A percentile compares a stretch with the other conserved stretches of the same genome.
phyloP scores from a whole-genome alignment of 2,797 vertebrate species.

The Chaenodraco wilsoni region DNA sequence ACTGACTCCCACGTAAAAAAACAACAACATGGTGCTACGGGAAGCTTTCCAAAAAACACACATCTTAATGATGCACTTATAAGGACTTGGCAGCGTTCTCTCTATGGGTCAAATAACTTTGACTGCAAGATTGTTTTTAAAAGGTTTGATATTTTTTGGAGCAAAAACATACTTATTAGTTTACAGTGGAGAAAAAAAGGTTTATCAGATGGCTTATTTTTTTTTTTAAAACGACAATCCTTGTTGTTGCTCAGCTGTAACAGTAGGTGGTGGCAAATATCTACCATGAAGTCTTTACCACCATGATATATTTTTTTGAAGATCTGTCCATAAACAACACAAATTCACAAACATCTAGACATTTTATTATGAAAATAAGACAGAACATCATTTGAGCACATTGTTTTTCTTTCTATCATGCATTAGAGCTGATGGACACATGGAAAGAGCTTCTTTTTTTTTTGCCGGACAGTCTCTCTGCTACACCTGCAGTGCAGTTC shows the following conservation, averaged over 20 bases:
- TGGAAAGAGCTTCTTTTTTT: constrained; percentile 4
- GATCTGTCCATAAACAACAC: constrained; percentile 9
- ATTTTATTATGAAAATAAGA: constrained; percentile 88
- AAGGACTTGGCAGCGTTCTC: constrained; percentile 18
- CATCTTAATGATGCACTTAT: constrained; percentile 28
- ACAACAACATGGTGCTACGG: neutral
- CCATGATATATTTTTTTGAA: neutral
- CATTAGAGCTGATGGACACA: constrained; percentile 63
- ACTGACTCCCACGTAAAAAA: constrained; percentile 16
- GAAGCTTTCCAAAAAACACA: constrained; percentile 19
- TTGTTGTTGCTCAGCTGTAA: neutral
- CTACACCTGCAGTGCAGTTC: constrained; percentile 57
- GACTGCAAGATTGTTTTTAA: neutral
- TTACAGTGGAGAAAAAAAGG: neutral
- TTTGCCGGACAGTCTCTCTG: constrained; percentile 51
- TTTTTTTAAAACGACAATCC: neutral
- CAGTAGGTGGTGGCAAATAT: constrained; percentile 51
- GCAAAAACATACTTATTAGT: neutral
- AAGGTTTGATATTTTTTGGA: neutral
- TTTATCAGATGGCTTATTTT: neutral
- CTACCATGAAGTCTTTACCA: neutral
- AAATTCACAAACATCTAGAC: constrained; percentile 70
- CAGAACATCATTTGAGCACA: constrained; percentile 72
- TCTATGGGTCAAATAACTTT: neutral
- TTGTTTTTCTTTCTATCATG: constrained; percentile 75